A percentile compares a stretch with the other conserved stretches of the same genome.
phyloP scores from a whole-genome alignment of 2,113 vertebrate species.

The Rhadina sibilatrix region DNA sequence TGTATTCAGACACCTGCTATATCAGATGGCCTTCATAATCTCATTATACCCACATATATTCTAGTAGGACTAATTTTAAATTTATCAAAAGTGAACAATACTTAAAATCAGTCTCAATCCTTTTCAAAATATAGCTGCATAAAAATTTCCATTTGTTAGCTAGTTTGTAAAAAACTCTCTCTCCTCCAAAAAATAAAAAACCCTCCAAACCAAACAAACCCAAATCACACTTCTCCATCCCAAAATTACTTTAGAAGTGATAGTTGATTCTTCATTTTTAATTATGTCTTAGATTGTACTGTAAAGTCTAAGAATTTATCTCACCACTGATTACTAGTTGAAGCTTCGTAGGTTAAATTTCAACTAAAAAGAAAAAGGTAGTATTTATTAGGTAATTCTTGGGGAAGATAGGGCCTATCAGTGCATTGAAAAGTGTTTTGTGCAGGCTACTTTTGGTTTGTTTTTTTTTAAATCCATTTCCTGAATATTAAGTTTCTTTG shows the following conservation, averaged over 20 bases:
- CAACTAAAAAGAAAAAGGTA: not conserved
- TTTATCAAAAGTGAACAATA: not conserved
- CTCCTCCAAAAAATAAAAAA: not conserved
- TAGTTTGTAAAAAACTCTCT: not conserved
- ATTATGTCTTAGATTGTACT: not conserved
- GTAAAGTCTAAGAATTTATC: not conserved
- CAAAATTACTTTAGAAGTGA: not conserved
- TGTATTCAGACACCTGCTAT: not conserved
- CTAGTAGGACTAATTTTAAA: not conserved
- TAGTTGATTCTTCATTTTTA: not conserved
- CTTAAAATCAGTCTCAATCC: not conserved
- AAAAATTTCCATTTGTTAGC: not conserved
- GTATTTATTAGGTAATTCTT: not conserved
- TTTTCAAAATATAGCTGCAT: not conserved
- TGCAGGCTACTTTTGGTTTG: not conserved
- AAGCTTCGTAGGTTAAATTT: not conserved
- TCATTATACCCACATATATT: not conserved
- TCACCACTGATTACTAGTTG: not conserved
- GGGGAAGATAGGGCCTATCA: not conserved
- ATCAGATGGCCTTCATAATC: not conserved
- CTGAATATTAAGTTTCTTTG: not conserved
- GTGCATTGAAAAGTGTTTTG: not conserved
- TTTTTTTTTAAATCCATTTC: not conserved
- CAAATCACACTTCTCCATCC: not conserved
- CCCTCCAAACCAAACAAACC: not conserved